Evolutionary conservation across 2,888 invertebrate genomes (phyloP).

Genomic region (Drosophila kambysellisi): DNA sequence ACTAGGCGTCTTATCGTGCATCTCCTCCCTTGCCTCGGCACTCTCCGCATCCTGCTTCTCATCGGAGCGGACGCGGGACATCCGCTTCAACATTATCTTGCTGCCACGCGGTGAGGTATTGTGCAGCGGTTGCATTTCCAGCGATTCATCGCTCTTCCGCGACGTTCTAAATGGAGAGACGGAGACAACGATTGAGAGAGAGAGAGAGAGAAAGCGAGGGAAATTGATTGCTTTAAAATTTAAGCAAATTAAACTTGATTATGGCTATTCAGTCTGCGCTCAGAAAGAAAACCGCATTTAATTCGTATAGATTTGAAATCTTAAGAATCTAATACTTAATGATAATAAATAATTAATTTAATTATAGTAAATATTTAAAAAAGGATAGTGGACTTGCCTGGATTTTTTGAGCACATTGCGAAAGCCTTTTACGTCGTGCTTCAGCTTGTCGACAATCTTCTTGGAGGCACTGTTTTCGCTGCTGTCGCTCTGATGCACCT

Average conservation of each 20-base stretch:
- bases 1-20: conserved; percentile 87
- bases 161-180: conserved; percentile 53
- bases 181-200: background rate
- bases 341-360: too few species aligned
- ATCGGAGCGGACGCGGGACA: conserved; percentile 91
- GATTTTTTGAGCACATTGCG: conserved; percentile 87
- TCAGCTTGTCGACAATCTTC: conserved; percentile 92
- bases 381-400: conserved; percentile 83
- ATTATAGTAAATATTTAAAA: too few species aligned
- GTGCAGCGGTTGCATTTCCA: conserved; percentile 89
- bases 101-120: conserved; percentile 84
- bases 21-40: conserved; percentile 85
- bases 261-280: background rate
- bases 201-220: background rate
- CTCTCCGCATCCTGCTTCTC: conserved; percentile 87
- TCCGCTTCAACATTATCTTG: conserved; percentile 89
- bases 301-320: background rate
- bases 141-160: conserved; percentile 87
- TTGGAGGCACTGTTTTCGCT: conserved; percentile 88
- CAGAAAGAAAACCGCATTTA: too few species aligned
- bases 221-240: background rate
- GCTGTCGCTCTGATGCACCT: conserved; percentile 82
- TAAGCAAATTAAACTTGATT: background rate
- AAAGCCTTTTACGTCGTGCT: conserved; percentile 92
- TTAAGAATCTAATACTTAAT: background rate